Conservation (phyloP, 2,888 invertebrate species). For the Acholoe squamosa region DNA sequence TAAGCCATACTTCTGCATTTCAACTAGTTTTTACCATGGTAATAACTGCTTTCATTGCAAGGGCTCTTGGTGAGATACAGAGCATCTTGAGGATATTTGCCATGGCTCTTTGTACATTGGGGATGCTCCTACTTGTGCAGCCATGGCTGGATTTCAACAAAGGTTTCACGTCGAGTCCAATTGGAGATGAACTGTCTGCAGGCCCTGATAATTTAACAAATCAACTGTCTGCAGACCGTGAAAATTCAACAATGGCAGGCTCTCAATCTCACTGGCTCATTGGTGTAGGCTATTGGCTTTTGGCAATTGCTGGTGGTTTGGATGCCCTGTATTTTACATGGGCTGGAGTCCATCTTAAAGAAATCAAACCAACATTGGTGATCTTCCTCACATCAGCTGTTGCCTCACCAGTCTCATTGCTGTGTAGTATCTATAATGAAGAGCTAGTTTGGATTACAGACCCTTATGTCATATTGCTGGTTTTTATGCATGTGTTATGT, state of each 20-base stretch:
- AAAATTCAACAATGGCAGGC: background rate
- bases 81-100: too few species aligned
- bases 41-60: too few species aligned
- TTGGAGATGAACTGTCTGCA: background rate
- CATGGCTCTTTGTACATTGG: too few species aligned
- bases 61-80: too few species aligned
- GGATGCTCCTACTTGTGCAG: too few species aligned
- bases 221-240: background rate
- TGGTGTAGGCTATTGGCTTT: background rate
- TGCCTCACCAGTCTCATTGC: background rate
- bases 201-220: background rate
- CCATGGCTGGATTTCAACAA: too few species aligned
- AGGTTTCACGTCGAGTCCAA: too few species aligned
- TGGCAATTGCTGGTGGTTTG: background rate
- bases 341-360: background rate
- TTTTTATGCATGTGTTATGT: background rate
- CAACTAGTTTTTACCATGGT: too few species aligned
- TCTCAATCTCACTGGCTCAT: background rate
- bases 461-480: background rate
- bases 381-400: background rate
- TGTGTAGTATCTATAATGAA: background rate
- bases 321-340: background rate
- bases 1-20: too few species aligned
- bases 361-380: background rate
- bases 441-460: background rate